phyloP scores from a whole-genome alignment of 1,140 invertebrate species.

The Sarcophaga bullata region DNA sequence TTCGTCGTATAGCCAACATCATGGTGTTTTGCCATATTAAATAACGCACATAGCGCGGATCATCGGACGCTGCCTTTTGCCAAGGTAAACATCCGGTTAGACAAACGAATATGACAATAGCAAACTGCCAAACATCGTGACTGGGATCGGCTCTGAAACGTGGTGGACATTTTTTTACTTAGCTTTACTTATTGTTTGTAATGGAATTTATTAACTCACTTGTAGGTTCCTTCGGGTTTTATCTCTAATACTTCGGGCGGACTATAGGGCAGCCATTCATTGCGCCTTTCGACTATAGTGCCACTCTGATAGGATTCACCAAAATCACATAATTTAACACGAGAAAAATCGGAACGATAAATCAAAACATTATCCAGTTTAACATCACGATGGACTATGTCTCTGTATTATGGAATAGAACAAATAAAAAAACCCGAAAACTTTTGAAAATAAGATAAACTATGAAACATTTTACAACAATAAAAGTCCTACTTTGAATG shows the following conservation, averaged over 20 bases:
- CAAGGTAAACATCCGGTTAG: constrained; percentile 94
- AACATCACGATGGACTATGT: constrained; percentile 91
- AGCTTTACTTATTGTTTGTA: not conserved
- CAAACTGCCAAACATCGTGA: constrained; percentile 96
- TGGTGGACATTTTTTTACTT: not conserved
- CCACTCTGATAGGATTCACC: constrained; percentile 82
- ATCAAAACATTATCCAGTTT: constrained; percentile 82
- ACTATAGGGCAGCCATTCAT: constrained; percentile 91
- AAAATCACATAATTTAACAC: constrained; percentile 96
- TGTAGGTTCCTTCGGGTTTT: constrained; percentile 84
- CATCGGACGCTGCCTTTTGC: constrained; percentile 89
- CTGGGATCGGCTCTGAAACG: constrained; percentile 80
- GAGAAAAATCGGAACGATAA: constrained; percentile 86
- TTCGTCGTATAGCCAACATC: constrained; percentile 73
- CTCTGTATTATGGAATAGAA: constrained; percentile 68
- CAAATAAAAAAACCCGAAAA: constrained; percentile 33
- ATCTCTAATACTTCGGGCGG: constrained; percentile 92
- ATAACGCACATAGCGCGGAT: constrained; percentile 78
- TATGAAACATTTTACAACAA: not conserved
- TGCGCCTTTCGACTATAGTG: constrained; percentile 77
- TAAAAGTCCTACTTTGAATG: constrained; percentile 75
- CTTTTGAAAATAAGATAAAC: constrained; percentile 17
- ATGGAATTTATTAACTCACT: constrained; percentile 70
- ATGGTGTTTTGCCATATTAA: constrained; percentile 75
- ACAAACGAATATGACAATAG: constrained; percentile 93